A percentile compares a stretch with the other conserved stretches of the same genome.
phyloP scores from a whole-genome alignment of 2,113 vertebrate species.

The Donacobius atricapilla region DNA sequence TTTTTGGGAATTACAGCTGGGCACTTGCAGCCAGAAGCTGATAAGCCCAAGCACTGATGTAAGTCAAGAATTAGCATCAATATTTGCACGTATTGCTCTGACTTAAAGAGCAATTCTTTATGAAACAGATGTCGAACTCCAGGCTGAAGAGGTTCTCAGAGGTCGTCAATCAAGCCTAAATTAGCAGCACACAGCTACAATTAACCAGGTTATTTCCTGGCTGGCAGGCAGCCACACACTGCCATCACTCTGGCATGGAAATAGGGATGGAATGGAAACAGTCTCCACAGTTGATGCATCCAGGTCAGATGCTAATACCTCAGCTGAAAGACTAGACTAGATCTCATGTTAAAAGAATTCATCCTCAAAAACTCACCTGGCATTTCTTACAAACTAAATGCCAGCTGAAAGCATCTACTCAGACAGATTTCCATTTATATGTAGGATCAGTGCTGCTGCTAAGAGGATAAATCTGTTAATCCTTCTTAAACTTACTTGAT shows the following conservation, averaged over 20 bases:
- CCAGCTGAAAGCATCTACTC: not conserved
- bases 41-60: not conserved
- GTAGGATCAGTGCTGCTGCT: not conserved
- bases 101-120: not conserved
- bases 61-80: not conserved
- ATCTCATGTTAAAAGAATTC: not conserved
- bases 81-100: not conserved
- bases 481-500: constrained; percentile 86
- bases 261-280: not conserved
- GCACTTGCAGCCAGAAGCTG: not conserved
- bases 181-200: not conserved
- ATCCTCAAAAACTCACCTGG: not conserved
- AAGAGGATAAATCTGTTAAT: constrained; percentile 36
- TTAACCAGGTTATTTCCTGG: not conserved
- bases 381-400: not conserved
- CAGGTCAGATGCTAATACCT: not conserved
- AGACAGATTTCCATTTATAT: not conserved
- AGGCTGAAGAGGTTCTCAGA: not conserved
- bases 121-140: not conserved
- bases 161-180: not conserved
- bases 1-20: not conserved
- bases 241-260: not conserved
- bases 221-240: not conserved
- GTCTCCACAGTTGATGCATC: not conserved
- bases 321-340: not conserved